These are phyloP conservation scores for Rhynchopsitta pachyrhyncha DNA, from an alignment of 2,113 vertebrate genomes.

Conservation along the genomic window DNA sequence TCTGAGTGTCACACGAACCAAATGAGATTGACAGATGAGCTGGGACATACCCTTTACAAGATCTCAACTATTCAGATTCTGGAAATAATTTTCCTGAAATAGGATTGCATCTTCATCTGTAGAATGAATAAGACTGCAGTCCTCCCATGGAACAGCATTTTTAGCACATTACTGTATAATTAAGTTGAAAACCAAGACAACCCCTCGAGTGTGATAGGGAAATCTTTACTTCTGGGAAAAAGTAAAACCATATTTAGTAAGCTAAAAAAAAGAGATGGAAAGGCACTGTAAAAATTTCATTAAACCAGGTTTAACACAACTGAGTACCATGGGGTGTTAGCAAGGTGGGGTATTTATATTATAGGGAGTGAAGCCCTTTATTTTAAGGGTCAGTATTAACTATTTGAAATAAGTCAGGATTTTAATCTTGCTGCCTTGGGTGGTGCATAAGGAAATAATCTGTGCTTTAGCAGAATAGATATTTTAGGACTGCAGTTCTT, in stretches of 20 bases:
- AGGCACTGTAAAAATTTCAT: neutral
- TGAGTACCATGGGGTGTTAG: neutral
- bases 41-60: neutral
- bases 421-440: neutral
- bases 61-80: neutral
- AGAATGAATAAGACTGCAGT: neutral
- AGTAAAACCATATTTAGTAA: neutral
- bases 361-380: neutral
- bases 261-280: neutral
- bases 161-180: neutral
- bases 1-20: neutral
- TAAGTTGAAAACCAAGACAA: neutral
- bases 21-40: neutral
- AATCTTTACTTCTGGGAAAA: neutral
- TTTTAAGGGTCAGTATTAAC: neutral
- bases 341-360: neutral
- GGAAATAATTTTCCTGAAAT: neutral
- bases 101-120: neutral
- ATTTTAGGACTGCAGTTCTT: neutral
- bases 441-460: neutral
- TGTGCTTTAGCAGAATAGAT: neutral
- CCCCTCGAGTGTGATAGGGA: neutral
- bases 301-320: neutral
- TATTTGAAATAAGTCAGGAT: neutral
- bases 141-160: slow-evolving; percentile 1